Base-by-base conservation (phyloP, 2,888 invertebrate genomes). In the Beris chalybata region DNA sequence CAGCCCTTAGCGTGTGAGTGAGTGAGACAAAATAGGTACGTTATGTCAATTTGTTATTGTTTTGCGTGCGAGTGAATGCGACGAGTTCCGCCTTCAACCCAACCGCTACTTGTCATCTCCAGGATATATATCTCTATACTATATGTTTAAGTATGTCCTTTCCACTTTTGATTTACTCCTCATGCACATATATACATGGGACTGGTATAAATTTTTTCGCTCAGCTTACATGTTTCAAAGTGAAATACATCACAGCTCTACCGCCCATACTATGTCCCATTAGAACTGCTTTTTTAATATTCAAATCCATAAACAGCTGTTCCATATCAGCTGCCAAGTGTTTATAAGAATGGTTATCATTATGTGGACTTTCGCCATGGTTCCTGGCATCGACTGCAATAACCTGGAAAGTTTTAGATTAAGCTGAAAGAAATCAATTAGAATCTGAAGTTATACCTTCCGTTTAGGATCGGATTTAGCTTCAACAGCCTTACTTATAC, bases 231-330 rank as follows among this genome's bases (percentile, higher is more conserved):
- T 87, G 84, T 77, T 85, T 84, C 58, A 96, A 82, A 48, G 95
- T 91, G 64, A 92, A 83, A 64, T 87, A 85, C 95, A 97, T 96
- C 74, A 90, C 89, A 6, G 92, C 86, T 69, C 94, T 87, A n/a
- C 97, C 97, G 22, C 97, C 97, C 95, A 97, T 95, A 72, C 95
- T 95, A 79, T 97, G 97, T 0, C 97, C 97, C 74, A 97, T 79
- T 15, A 94, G 75, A 4, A 88, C 83, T 1, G 88, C 86, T 77
- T 87, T 88, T 0, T 84, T 76, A 53, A 93, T 82, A 15, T 85
- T 82, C 53, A 88, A 78, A 70, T 87, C 85, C 71, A 86, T 83
- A 68, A 92, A 79, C 48, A 93, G 82, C 50, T 84, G 81, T 9
- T 85, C 77, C 4, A 96, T 75, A 80, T 97, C 97, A 64, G 82